These are phyloP conservation scores for Helicolenus hilgendorfi DNA, from an alignment of 2,797 vertebrate genomes.

Conservation along the genomic window DNA sequence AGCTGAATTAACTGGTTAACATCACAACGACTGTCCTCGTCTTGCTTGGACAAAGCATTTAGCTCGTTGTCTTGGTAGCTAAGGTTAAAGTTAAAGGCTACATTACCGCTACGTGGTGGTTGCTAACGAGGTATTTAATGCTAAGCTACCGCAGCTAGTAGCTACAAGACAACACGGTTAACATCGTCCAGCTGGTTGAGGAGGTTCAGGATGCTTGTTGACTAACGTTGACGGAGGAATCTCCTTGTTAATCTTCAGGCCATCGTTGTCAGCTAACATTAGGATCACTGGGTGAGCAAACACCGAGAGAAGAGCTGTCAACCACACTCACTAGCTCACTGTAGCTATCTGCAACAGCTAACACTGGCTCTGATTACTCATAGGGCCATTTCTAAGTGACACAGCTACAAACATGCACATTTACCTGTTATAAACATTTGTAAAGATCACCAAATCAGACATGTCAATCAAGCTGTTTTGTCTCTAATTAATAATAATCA, in stretches of 20 bases:
- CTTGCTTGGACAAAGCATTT: background rate
- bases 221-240: background rate
- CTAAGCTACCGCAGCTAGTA: conserved; percentile 17
- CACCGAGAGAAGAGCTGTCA: conserved; percentile 40
- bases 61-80: background rate
- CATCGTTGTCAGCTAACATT: conserved; percentile 37
- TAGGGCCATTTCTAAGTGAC: background rate
- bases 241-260: background rate
- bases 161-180: background rate
- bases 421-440: background rate
- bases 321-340: background rate
- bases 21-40: background rate
- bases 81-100: conserved; percentile 11
- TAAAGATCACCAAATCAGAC: background rate
- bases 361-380: background rate
- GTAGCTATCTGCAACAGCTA: background rate
- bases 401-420: background rate
- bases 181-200: background rate
- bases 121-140: background rate
- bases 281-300: conserved; percentile 58
- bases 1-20: background rate
- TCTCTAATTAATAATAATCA: background rate
- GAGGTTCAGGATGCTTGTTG: conserved; percentile 1
- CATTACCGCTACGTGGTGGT: conserved; percentile 14
- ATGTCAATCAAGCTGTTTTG: background rate